Evolutionary conservation across 2,888 invertebrate genomes (phyloP).

Genomic region (Macaria liturata): DNA sequence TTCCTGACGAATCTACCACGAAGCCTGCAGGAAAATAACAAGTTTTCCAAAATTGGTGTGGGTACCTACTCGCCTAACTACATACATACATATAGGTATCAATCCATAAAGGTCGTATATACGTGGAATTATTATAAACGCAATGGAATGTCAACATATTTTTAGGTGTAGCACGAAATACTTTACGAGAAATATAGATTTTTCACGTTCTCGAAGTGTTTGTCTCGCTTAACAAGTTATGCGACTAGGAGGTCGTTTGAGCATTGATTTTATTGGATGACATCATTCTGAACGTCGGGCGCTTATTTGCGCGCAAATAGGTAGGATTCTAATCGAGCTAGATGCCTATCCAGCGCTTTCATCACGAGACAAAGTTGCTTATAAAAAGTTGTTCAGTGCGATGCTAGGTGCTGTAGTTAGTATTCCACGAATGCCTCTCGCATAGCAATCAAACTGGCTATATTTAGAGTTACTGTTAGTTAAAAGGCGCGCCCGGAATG

Average conservation of each 20-base stretch:
- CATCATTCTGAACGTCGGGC: constrained; percentile 40
- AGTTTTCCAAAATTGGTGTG: too few relatives aligned
- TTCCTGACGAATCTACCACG: too few relatives aligned
- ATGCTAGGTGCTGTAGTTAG: constrained; percentile 3
- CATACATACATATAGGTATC: too few relatives aligned
- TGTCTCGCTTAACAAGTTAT: constrained; percentile 18
- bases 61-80: too few relatives aligned
- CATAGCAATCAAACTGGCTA: constrained; percentile 60
- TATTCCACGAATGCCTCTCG: constrained; percentile 30
- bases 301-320: constrained; percentile 7
- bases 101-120: constrained; percentile 1
- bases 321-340: not conserved
- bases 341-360: constrained; percentile 3
- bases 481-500: constrained; percentile 51
- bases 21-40: too few relatives aligned
- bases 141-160: constrained; percentile 7
- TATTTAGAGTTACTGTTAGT: constrained; percentile 61
- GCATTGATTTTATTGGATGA: constrained; percentile 43
- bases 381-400: not conserved
- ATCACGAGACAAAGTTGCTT: not conserved
- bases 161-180: not conserved
- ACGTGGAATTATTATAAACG: constrained; percentile 13
- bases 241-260: constrained; percentile 40
- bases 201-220: constrained; percentile 5
- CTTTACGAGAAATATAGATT: constrained; percentile 4